Percentiles rank a stretch among this genome's conserved stretches.
These are phyloP conservation scores for Menura novaehollandiae DNA, from an alignment of 2,113 vertebrate genomes.

Conservation along the genomic window DNA sequence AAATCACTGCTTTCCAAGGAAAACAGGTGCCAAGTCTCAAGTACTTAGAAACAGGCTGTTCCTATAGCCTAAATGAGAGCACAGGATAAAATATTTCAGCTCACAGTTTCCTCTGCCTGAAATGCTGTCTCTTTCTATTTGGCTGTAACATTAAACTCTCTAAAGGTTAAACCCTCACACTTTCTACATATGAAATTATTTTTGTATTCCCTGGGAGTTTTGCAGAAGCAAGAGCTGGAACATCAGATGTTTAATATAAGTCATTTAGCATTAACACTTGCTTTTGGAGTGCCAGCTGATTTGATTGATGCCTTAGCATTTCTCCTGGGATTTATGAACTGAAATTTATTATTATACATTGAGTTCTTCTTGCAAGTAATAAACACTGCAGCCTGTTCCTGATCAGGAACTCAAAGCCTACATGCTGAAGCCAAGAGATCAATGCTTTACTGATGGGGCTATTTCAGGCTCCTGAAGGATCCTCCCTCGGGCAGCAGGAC, in stretches of 20 bases:
- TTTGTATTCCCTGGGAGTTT: not conserved
- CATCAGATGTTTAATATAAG: not conserved
- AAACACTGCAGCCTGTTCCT: not conserved
- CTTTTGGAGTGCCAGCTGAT: not conserved
- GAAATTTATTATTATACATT: not conserved
- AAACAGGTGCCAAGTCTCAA: not conserved
- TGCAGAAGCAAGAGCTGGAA: not conserved
- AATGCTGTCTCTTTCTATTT: not conserved
- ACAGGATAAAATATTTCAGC: not conserved
- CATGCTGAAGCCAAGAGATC: not conserved
- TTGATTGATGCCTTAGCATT: not conserved
- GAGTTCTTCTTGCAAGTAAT: not conserved
- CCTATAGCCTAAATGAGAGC: not conserved
- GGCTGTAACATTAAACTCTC: not conserved
- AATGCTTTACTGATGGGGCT: not conserved
- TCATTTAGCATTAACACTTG: not conserved
- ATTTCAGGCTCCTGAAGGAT: not conserved
- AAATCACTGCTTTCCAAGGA: not conserved
- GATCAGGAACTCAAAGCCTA: not conserved
- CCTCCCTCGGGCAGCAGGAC: not conserved
- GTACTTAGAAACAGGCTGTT: not conserved
- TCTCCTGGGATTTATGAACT: not conserved
- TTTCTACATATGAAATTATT: not conserved
- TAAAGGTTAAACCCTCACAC: not conserved
- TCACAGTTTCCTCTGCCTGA: not conserved